phyloP scores from a whole-genome alignment of 2,888 invertebrate genomes.

The Cremastinae sp. region DNA sequence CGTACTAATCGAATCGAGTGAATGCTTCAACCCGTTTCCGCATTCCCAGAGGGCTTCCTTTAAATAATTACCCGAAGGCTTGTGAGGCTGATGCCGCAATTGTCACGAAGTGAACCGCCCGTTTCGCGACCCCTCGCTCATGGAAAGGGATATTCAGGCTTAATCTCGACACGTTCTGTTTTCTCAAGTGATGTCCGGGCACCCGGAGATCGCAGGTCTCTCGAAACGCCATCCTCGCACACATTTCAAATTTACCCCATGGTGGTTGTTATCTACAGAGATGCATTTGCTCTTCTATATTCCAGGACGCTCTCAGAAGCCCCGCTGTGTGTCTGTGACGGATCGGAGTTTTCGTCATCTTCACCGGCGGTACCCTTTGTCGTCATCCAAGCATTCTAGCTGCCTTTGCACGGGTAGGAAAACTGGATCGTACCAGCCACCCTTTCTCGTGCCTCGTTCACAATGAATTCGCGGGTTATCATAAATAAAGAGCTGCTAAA shows the following conservation, averaged over 20 bases:
- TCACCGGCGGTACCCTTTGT: slow-evolving; percentile 71
- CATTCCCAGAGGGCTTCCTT: slow-evolving; percentile 35
- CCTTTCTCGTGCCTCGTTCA: slow-evolving; percentile 56
- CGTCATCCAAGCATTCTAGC: slow-evolving; percentile 52
- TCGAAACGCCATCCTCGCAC: slow-evolving; percentile 33
- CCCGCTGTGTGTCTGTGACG: slow-evolving; percentile 67
- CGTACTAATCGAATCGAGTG: slow-evolving; percentile 37
- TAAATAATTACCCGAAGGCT: slow-evolving; percentile 47
- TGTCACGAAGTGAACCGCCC: slow-evolving; percentile 35
- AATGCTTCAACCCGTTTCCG: slow-evolving; percentile 8
- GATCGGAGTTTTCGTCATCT: slow-evolving; percentile 70
- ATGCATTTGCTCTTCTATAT: background rate
- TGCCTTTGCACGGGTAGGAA: slow-evolving; percentile 59
- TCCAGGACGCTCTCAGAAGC: background rate
- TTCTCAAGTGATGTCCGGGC: slow-evolving; percentile 41
- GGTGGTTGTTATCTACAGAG: slow-evolving; percentile 31
- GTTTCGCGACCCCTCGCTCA: slow-evolving; percentile 28
- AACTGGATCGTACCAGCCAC: slow-evolving; percentile 42
- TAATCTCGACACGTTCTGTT: slow-evolving; percentile 33
- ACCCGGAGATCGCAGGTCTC: slow-evolving; percentile 16
- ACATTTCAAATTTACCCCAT: slow-evolving; percentile 42
- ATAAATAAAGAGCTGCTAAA: slow-evolving; percentile 78
- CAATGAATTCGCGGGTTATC: slow-evolving; percentile 76
- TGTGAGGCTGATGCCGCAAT: slow-evolving; percentile 36
- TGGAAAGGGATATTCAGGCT: slow-evolving; percentile 19